These are phyloP conservation scores for Scomber colias DNA, from an alignment of 2,113 vertebrate genomes.

Conservation along the genomic window DNA sequence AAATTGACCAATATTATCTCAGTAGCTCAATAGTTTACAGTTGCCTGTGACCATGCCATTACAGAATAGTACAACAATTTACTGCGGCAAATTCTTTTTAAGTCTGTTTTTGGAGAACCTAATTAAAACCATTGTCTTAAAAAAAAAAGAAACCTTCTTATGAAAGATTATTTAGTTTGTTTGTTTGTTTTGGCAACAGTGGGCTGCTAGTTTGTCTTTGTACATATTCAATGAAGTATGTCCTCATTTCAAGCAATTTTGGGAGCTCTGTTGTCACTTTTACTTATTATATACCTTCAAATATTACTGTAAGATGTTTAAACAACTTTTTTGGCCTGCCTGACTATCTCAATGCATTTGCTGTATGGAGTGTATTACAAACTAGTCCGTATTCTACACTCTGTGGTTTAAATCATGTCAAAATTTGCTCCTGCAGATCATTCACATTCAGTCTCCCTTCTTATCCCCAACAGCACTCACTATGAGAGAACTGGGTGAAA, in stretches of 20 bases:
- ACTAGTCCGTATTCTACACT: slow-evolving; percentile 14
- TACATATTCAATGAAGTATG: slow-evolving; percentile 27
- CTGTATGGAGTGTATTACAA: slow-evolving; percentile 15
- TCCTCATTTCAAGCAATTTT: slow-evolving; percentile 16
- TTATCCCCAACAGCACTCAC: slow-evolving; percentile 9
- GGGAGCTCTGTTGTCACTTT: slow-evolving; percentile 18
- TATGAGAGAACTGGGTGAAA: not conserved
- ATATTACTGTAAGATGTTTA: slow-evolving; percentile 18
- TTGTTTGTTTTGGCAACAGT: not conserved
- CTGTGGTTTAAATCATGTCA: slow-evolving; percentile 43
- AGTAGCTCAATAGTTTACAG: too few species aligned
- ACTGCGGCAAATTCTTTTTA: not conserved
- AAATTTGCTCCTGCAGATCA: slow-evolving; percentile 10
- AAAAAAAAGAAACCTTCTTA: not conserved
- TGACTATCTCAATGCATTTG: slow-evolving; percentile 18
- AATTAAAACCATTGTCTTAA: slow-evolving; percentile 5
- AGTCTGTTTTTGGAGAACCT: not conserved
- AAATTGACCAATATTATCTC: not conserved
- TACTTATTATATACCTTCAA: slow-evolving; percentile 12
- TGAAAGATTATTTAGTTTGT: slow-evolving; percentile 9
- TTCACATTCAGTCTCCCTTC: slow-evolving; percentile 4
- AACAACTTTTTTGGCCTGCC: slow-evolving; percentile 15
- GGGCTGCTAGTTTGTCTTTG: slow-evolving; percentile 8
- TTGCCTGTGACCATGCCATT: too few species aligned
- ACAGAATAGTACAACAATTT: not conserved